Base-by-base conservation (phyloP, 2,888 invertebrate species). In the Podabrus alpinus region DNA sequence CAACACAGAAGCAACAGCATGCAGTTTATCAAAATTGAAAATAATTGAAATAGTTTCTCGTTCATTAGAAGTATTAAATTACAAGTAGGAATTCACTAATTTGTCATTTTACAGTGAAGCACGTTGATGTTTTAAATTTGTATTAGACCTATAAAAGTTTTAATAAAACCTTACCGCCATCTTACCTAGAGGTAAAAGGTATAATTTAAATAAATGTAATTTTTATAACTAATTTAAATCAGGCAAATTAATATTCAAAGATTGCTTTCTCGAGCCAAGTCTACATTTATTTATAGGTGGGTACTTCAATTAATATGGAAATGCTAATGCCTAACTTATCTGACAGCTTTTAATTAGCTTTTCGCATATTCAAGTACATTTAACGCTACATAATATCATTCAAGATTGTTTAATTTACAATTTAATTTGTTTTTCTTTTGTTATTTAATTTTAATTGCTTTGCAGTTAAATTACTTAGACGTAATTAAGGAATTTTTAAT, bases 31-130 rank as follows among this genome's bases (percentile, higher is more conserved):
- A 81, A 82, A 82, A 82, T 82, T 82, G 82, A 82, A 82, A 82
- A 82, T 82, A 81, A 82, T 81, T 82, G 82, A 82, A 82, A 82
- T 82, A 82, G 82, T 82, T 82, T 80, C 81, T 79, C 82, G 79
- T 82, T 82, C 81, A 82, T 82, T 81, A 81, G 80, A 79, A 81
- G 80, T 81, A 81, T 81, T 81, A 82, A 82, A 81, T 82, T 82
- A 81, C 74, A 72, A 71, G 77, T 76, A 19, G 62, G 21, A 64
- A 83, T 83, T 82, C 81, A 80, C 79, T 80, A 82, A 83, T 83
- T 83, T 82, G 82, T 82, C 81, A 81, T 83, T 83, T 82, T 81
- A 81, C 71, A 17, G 17, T 62, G 62, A 2, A 17, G 62, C 9
- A 62, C 13, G 62, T 62, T n/a, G 45, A 45, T 45, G n/a, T 45